Conservation (phyloP, 2,113 vertebrate species). For the Tichodroma muraria region DNA sequence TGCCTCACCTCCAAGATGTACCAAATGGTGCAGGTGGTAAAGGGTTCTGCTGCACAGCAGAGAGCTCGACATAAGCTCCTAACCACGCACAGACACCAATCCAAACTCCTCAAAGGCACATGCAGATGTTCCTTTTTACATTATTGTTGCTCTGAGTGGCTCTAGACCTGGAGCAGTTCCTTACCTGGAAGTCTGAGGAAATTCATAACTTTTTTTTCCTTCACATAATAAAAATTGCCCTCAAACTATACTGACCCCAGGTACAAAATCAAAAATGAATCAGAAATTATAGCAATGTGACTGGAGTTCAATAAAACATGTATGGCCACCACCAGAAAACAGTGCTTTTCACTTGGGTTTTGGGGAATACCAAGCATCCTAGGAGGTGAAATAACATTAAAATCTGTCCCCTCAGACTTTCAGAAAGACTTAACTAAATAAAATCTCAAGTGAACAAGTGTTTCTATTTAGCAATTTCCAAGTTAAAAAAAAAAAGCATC, state of each 20-base stretch:
- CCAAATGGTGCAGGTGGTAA: background rate
- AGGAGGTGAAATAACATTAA: background rate
- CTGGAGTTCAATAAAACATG: background rate
- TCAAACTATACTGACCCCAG: background rate
- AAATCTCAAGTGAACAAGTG: background rate
- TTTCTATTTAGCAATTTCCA: background rate
- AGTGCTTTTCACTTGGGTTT: background rate
- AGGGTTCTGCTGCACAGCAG: background rate
- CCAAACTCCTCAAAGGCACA: background rate
- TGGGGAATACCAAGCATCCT: background rate
- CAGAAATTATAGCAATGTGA: background rate
- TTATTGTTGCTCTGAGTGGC: background rate
- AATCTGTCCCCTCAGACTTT: background rate
- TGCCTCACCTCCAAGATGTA: background rate
- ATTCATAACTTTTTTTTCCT: background rate
- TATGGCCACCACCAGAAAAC: background rate
- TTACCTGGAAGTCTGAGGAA: background rate
- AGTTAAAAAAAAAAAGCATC: background rate
- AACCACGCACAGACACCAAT: rapidly evolving
- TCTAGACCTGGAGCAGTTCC: background rate
- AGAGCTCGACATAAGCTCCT: background rate
- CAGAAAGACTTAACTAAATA: background rate
- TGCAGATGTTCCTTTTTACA: background rate
- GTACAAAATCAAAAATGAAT: background rate
- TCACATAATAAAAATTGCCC: background rate